Percentiles rank a stretch among this genome's conserved stretches.
These are phyloP conservation scores for Proteles cristata DNA, from an alignment of 2,113 vertebrate genomes.

Conservation along the genomic window DNA sequence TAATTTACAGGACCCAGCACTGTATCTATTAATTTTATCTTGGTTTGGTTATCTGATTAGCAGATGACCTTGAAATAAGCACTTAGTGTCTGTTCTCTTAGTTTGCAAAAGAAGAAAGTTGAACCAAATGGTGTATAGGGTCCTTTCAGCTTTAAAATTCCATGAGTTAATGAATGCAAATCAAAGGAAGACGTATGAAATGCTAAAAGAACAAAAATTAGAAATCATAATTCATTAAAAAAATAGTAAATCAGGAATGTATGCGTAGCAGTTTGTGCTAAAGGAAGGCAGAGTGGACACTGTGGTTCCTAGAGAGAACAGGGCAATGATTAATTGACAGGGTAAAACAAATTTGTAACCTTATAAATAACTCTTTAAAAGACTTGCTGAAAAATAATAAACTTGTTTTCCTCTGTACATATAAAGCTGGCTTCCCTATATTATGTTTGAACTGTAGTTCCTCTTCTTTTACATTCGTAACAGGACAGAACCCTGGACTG, in stretches of 20 bases:
- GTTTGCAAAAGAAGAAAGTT: background rate
- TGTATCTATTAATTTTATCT: background rate
- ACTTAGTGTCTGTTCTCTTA: background rate
- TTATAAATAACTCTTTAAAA: background rate
- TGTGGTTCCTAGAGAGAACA: background rate
- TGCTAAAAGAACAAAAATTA: conserved; percentile 40
- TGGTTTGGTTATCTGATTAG: background rate
- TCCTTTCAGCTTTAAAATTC: background rate
- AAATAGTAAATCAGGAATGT: background rate
- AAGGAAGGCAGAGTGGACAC: background rate
- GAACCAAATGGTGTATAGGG: background rate
- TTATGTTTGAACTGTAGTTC: background rate
- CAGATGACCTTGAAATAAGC: background rate
- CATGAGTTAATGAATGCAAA: conserved; percentile 6
- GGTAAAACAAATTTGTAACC: background rate
- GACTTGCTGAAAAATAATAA: background rate
- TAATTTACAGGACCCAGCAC: background rate
- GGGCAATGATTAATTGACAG: background rate
- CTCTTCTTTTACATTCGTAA: background rate
- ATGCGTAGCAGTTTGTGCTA: background rate
- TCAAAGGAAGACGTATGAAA: conserved; percentile 42
- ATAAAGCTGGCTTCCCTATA: background rate
- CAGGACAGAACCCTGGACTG: background rate
- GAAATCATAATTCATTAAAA: background rate
- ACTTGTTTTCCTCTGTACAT: background rate